Evolutionary conservation across 37 sponge, comb jelly and placozoan genomes (phyloP).

Genomic region (Petrosia ficiformis): DNA sequence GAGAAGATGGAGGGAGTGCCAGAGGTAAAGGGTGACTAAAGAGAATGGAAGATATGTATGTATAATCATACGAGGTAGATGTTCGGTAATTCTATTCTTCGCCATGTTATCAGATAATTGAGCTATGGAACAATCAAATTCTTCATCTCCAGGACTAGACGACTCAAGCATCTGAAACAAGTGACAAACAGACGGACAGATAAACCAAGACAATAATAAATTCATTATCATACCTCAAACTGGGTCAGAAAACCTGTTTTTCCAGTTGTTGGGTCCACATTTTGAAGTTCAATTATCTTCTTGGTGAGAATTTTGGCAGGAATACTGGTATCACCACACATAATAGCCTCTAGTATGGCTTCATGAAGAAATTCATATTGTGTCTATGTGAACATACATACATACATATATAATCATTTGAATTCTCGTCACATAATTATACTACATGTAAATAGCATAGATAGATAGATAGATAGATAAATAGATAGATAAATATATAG

Average conservation of each 20-base stretch:
- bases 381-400: background rate
- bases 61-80: conserved; percentile 56
- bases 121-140: conserved; percentile 69
- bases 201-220: no score
- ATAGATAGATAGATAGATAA: no score
- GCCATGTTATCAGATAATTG: conserved; percentile 49
- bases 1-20: background rate
- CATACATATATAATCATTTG: background rate
- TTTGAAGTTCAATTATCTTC: conserved; percentile 9
- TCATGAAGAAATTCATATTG: conserved; percentile 86
- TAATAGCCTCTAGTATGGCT: conserved; percentile 78
- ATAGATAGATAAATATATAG: no score
- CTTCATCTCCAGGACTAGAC: conserved; percentile 51
- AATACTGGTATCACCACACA: conserved; percentile 78
- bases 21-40: background rate
- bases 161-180: conserved; percentile 51
- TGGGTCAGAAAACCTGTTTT: conserved; percentile 41
- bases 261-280: conserved; percentile 17
- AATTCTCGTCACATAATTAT: no score
- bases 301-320: conserved; percentile 38
- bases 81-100: conserved; percentile 58
- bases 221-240: conserved; percentile 77
- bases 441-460: no score
- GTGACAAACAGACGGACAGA: background rate
- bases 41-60: background rate